Base-by-base conservation (phyloP, 2,113 vertebrate species). In the Microcebus ravelobensis region DNA sequence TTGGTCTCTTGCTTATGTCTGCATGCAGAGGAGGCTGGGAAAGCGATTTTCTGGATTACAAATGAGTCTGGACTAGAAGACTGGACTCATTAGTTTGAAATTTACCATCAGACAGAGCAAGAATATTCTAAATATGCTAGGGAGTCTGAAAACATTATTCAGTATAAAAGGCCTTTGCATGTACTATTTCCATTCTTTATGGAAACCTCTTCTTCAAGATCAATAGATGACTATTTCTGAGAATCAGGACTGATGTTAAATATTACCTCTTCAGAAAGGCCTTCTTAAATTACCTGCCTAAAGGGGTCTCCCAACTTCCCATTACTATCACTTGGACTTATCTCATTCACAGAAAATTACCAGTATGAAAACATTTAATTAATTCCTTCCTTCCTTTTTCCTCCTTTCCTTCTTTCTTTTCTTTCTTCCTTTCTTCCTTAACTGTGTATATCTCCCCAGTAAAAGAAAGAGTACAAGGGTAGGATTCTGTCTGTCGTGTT, bases 371-470 rank as follows among this genome's bases (percentile, higher is more conserved):
- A 77, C 36, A 2, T 76, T 88, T n/a, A 31, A 29, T 48, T 29
- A 6, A 23, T 48, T 29, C 13, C 6, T 3, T 1, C 31, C 34
- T 21, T 5, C 6, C 4, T 5, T 3, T 3, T 39, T 8, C 4
- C 9, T 13, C 8, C 10, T 6, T 25, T n/a, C 1, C 8, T 36
- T 8, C 3, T 21, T 13, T 15, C 55, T 6, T 34, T 10, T 14
- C 17, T 39, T 2, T 8, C 9, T 45, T 21, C 48, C 14, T 27
- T n/a, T 6, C 15, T 27, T 1, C 27, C 7, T 42, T 70, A 5
- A 34, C 59, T 29, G 2, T 20, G 20, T 29, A 1, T 61, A 48
- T 82, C 18, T 80, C 68, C 42, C 61, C 27, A 61, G 45, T 13
- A 83, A 23, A 87, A 68, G 23, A 95, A 87, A 25, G 2, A 52